These are phyloP conservation scores for Ambastaia sidthimunki DNA, from an alignment of 2,797 vertebrate species.

Conservation along the genomic window DNA sequence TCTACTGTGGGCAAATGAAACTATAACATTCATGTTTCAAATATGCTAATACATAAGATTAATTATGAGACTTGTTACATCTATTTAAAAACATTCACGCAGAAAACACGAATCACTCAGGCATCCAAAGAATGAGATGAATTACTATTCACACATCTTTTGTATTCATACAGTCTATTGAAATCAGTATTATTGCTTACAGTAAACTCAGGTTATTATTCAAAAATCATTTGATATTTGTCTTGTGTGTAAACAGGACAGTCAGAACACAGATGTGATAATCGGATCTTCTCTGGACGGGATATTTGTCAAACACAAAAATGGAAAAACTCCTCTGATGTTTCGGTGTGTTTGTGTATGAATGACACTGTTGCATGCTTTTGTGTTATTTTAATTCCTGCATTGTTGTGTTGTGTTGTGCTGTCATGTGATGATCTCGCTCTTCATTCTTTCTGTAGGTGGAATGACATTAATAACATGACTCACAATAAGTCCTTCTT, in stretches of 20 bases:
- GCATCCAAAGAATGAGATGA: too few species aligned
- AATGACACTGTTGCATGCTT: neutral
- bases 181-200: too few species aligned
- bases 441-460: conserved; percentile 78
- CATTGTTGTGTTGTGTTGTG: too few species aligned
- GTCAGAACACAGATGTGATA: conserved; percentile 89
- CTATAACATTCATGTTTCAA: too few species aligned
- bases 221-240: neutral
- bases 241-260: conserved; percentile 80
- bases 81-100: too few species aligned
- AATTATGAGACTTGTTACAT: too few species aligned
- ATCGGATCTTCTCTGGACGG: conserved; percentile 95
- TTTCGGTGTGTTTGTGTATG: conserved; percentile 81
- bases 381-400: neutral
- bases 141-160: too few species aligned
- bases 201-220: too few species aligned
- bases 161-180: too few species aligned
- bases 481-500: conserved; percentile 98
- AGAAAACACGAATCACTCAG: too few species aligned
- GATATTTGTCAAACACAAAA: conserved; percentile 96
- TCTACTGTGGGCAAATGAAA: too few species aligned
- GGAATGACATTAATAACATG: conserved; percentile 99
- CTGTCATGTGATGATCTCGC: conserved; percentile 38
- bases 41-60: too few species aligned
- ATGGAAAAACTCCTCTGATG: conserved; percentile 85